Percentiles rank a stretch among this genome's conserved stretches.
phyloP scores from a whole-genome alignment of 2,888 invertebrate species.

The Trisateles emortualis region DNA sequence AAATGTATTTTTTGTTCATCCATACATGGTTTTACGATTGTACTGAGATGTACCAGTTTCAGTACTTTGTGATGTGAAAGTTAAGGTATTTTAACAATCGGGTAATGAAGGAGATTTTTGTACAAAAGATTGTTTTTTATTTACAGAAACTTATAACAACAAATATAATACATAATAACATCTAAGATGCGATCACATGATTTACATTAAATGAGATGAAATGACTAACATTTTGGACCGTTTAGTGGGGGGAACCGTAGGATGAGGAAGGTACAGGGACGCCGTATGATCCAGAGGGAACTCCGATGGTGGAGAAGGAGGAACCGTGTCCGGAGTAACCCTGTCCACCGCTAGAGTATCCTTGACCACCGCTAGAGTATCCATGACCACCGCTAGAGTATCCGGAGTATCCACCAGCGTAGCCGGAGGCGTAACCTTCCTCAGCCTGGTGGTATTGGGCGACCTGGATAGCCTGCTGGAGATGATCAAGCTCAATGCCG shows the following conservation, averaged over 20 bases:
- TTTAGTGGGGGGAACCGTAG: slow-evolving; percentile 81
- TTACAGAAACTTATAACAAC: slow-evolving; percentile 86
- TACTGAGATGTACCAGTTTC: slow-evolving; percentile 29
- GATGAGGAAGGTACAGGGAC: slow-evolving; percentile 77
- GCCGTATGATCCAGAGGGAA: slow-evolving; percentile 82
- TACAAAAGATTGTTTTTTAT: slow-evolving; percentile 78
- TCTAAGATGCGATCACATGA: slow-evolving; percentile 83
- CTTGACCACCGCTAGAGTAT: slow-evolving; percentile 53
- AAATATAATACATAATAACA: slow-evolving; percentile 77
- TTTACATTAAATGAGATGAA: slow-evolving; percentile 77
- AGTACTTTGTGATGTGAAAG: slow-evolving; percentile 43
- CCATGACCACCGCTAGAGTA: slow-evolving; percentile 52
- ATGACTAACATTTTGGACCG: slow-evolving; percentile 70
- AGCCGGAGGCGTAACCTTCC: slow-evolving; percentile 78
- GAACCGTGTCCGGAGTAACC: slow-evolving; percentile 63
- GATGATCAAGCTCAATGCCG: slow-evolving; percentile 94
- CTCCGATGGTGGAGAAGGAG: slow-evolving; percentile 67
- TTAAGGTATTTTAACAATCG: slow-evolving; percentile 25
- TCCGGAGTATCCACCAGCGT: slow-evolving; percentile 69
- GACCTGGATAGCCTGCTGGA: slow-evolving; percentile 95
- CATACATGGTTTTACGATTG: slow-evolving; percentile 56
- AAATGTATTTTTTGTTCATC: slow-evolving; percentile 50
- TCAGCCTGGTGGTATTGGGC: slow-evolving; percentile 93
- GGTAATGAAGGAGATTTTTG: slow-evolving; percentile 36
- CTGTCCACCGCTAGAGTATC: slow-evolving; percentile 64